phyloP scores from a whole-genome alignment of 2,113 vertebrate species.

The Neomonachus schauinslandi region DNA sequence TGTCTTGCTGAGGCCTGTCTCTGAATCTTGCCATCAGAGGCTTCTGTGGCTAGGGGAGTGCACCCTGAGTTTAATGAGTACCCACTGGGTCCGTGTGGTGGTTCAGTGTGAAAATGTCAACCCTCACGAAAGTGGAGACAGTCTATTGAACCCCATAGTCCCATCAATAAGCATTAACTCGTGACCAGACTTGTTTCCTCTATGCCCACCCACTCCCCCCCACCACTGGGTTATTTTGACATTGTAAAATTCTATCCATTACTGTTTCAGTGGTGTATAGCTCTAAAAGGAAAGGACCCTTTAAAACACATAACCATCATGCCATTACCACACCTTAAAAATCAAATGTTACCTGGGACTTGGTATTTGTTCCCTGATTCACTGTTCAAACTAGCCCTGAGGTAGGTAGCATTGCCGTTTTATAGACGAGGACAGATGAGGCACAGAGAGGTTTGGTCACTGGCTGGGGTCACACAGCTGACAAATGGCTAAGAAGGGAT shows the following conservation, averaged over 20 bases:
- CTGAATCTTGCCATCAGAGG: not conserved
- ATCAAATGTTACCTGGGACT: not conserved
- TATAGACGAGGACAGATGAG: not conserved
- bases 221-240: not conserved
- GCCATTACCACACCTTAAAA: not conserved
- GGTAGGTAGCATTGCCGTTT: not conserved
- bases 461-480: not conserved
- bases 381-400: not conserved
- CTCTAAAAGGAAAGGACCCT: not conserved
- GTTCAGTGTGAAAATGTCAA: rapidly evolving
- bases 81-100: not conserved
- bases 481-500: not conserved
- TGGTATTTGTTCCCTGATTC: not conserved
- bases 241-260: not conserved
- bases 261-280: not conserved
- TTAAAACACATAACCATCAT: not conserved
- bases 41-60: not conserved
- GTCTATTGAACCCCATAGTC: not conserved
- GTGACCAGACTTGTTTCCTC: not conserved
- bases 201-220: not conserved
- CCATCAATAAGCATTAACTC: rapidly evolving
- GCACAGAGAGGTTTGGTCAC: not conserved
- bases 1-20: not conserved
- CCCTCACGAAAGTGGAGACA: not conserved
- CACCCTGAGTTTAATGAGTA: not conserved